These are phyloP conservation scores for Gracilinanus agilis DNA, from an alignment of 2,113 vertebrate genomes.

Conservation along the genomic window DNA sequence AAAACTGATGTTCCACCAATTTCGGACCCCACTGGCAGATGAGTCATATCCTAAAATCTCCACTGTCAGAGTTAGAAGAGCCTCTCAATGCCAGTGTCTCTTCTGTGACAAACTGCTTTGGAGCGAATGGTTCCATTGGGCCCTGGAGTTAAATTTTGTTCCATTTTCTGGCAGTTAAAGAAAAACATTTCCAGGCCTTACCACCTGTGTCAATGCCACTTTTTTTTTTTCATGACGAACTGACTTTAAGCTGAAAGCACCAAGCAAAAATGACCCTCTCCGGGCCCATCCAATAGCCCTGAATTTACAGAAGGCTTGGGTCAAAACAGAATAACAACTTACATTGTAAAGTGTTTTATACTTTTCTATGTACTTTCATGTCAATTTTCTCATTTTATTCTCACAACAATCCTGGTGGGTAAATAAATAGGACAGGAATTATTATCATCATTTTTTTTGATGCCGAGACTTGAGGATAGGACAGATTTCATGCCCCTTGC, in stretches of 20 bases:
- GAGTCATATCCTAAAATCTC: conserved; percentile 66
- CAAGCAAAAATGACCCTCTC: not conserved
- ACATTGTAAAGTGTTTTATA: not conserved
- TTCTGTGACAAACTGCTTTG: conserved; percentile 12
- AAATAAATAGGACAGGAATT: not conserved
- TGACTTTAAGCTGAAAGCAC: not conserved
- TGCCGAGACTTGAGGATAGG: conserved; percentile 21
- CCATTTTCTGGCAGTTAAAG: conserved; percentile 3
- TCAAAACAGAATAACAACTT: not conserved
- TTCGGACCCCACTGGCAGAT: conserved; percentile 53
- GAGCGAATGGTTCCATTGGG: conserved; percentile 31
- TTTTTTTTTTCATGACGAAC: not conserved
- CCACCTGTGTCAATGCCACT: not conserved
- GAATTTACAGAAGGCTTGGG: not conserved
- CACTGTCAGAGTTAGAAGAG: conserved; percentile 29
- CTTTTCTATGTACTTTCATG: not conserved
- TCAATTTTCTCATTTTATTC: conserved; percentile 14
- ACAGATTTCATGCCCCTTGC: conserved; percentile 28
- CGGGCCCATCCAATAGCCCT: not conserved
- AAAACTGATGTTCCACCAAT: conserved; percentile 42
- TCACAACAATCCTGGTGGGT: not conserved
- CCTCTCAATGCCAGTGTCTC: conserved; percentile 54
- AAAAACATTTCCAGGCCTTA: not conserved
- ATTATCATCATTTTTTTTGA: conserved; percentile 29
- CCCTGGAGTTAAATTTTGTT: conserved; percentile 33